Percentiles rank a stretch among this genome's conserved stretches.
phyloP scores from a whole-genome alignment of 2,113 vertebrate genomes.

The Dromas ardeola region DNA sequence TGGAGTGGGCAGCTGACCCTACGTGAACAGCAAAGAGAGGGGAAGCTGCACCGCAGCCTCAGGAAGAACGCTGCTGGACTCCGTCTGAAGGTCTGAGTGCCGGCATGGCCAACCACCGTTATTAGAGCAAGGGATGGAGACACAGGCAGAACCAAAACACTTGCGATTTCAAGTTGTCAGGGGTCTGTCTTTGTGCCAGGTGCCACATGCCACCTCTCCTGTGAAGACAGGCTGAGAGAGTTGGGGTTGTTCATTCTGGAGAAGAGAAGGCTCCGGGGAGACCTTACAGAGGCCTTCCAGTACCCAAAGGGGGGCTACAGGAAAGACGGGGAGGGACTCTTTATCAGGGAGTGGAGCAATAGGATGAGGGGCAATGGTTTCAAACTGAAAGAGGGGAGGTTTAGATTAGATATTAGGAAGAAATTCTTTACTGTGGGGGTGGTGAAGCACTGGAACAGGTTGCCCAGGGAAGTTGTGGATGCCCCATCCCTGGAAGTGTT shows the following conservation, averaged over 20 bases:
- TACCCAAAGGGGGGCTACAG: neutral
- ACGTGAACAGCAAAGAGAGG: fast-evolving
- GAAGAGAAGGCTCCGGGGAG: neutral
- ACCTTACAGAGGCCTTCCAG: neutral
- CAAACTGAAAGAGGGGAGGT: neutral
- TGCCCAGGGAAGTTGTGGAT: neutral
- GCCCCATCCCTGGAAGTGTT: neutral
- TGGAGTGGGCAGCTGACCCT: neutral
- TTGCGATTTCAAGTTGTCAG: neutral
- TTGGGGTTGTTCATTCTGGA: neutral
- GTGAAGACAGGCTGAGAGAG: neutral
- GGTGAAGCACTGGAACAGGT: neutral
- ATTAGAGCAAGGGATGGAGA: neutral
- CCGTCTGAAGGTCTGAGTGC: neutral
- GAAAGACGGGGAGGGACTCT: neutral
- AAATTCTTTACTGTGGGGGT: neutral
- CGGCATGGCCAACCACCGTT: fast-evolving
- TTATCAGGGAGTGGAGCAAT: neutral
- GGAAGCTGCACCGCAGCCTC: neutral
- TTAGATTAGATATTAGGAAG: neutral
- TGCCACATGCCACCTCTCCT: neutral
- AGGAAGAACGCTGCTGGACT: neutral
- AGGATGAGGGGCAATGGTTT: neutral
- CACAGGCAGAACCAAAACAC: neutral
- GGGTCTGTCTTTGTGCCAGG: neutral